Percentiles rank a stretch among this genome's conserved stretches.
Conservation (phyloP, 2,797 vertebrate species). For the Diplodus sargus region DNA sequence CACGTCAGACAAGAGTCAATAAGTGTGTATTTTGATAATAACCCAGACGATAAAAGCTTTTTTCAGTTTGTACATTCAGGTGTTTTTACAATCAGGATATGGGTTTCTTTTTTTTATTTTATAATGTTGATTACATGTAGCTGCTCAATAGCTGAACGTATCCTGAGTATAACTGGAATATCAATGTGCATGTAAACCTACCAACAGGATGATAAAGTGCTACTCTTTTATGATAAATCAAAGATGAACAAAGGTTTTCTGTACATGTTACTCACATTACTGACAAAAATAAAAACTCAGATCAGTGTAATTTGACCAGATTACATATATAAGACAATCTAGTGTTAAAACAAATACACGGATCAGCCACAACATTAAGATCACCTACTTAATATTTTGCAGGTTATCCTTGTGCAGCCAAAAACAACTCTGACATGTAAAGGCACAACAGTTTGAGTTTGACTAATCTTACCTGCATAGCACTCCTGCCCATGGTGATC, state of each 20-base stretch:
- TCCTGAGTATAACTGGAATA: neutral
- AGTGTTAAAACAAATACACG: neutral
- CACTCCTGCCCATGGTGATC: constrained; percentile 90
- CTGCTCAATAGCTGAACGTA: neutral
- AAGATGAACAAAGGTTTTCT: neutral
- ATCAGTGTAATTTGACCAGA: neutral
- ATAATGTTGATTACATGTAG: neutral
- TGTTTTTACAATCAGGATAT: neutral
- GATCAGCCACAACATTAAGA: too few relatives aligned
- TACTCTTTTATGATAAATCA: neutral
- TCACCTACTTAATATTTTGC: too few relatives aligned
- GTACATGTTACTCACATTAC: neutral
- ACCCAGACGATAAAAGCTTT: neutral
- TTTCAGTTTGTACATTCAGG: neutral
- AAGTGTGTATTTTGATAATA: neutral
- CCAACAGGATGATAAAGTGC: neutral
- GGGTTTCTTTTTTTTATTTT: neutral
- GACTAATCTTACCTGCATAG: constrained; percentile 87
- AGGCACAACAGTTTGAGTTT: neutral
- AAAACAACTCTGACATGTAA: too few relatives aligned
- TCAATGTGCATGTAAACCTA: neutral
- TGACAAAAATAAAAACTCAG: neutral
- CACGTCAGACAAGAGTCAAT: neutral
- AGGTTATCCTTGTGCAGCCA: too few relatives aligned
- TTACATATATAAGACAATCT: neutral